Evolutionary conservation across 2,888 invertebrate genomes (phyloP), one percentile per base, ranked within the genome.

Genomic region (Drosophila mettleri): DNA sequence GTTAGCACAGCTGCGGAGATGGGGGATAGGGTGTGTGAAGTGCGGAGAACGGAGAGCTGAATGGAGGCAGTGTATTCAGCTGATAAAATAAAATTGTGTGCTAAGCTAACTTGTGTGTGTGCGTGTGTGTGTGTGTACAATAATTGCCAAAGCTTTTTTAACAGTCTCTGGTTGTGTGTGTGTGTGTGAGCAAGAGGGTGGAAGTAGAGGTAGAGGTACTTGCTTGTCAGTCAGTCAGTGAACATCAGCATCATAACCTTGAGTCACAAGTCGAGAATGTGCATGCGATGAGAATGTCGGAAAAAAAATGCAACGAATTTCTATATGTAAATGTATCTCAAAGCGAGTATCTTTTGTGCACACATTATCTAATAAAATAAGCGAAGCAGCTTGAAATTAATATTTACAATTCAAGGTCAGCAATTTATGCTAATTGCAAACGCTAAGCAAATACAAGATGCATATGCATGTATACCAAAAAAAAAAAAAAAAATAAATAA

Each of bases 211-310:
- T 20, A 27, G 27, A 4, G 31, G 43, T 12, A 43, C 24, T 34
- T 38, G 51, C 52, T 48, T 57, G 55, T 63, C 66, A 68, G 55
- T 53, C 61, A 71, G 62, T 51, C 58, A 72, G 68, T 33, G 57
- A 72, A 63, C 76, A 76, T 51, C 70, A 78, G 74, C 70, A 78
- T 78, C 80, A 77, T 86, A 83, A 83, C 83, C 83, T 83, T 83
- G 83, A 83, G 83, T 83, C 83, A 86, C 83, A 80, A 83, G 80
- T 74, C 63, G 83, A 86, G 83, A 84, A 83, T 83, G 83, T 80
- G 86, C 80, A 76, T 85, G 86, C 78, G 69, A 86, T 74, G 69
- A 65, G 73, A 77, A 81, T 81, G 79, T 34, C 65, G 45, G 55
- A 57, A 67, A 29, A 58, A 59, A 43, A 51, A 65, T 31, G 27